Evolutionary conservation across 2,797 vertebrate genomes (phyloP).

Genomic region (Pteropus rufus): DNA sequence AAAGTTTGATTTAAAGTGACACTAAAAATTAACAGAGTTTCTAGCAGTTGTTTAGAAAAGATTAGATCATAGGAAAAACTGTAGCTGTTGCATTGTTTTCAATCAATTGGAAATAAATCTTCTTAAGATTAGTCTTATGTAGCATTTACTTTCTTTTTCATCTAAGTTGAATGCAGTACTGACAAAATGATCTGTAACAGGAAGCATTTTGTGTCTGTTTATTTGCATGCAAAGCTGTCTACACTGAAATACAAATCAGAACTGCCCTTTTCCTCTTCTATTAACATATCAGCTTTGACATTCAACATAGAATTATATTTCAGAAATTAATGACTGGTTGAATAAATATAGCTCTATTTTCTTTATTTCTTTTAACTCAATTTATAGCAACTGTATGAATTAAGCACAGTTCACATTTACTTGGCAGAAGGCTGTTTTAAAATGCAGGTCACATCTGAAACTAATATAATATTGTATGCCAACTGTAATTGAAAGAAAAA

Average conservation of each 20-base stretch:
- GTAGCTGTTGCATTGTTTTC: constrained; percentile 69
- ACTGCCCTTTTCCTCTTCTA: constrained; percentile 5
- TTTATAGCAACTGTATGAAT: constrained; percentile 17
- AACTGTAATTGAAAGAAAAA: no score
- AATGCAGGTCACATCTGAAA: not conserved
- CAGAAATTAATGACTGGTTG: constrained; percentile 43
- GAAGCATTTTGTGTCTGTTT: constrained; percentile 45
- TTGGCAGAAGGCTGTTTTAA: not conserved
- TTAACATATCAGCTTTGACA: constrained; percentile 48
- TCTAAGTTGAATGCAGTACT: constrained; percentile 61
- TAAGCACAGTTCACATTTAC: constrained; percentile 31
- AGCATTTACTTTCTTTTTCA: constrained; percentile 61
- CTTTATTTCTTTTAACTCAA: constrained; percentile 39
- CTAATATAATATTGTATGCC: no score
- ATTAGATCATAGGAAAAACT: constrained; percentile 71
- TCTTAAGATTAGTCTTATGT: constrained; percentile 65
- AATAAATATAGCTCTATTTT: constrained; percentile 44
- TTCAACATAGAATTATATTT: constrained; percentile 45
- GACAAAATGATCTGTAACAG: constrained; percentile 62
- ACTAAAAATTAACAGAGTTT: constrained; percentile 76
- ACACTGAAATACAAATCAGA: constrained; percentile 50
- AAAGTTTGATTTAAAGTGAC: constrained; percentile 76
- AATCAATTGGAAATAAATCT: constrained; percentile 76
- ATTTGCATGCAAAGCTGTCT: constrained; percentile 27
- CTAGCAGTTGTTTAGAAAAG: constrained; percentile 67